A percentile compares a stretch with the other conserved stretches of the same genome.
These are phyloP conservation scores for Platorchestia sp. DNA, from an alignment of 1,140 invertebrate species.

Conservation along the genomic window DNA sequence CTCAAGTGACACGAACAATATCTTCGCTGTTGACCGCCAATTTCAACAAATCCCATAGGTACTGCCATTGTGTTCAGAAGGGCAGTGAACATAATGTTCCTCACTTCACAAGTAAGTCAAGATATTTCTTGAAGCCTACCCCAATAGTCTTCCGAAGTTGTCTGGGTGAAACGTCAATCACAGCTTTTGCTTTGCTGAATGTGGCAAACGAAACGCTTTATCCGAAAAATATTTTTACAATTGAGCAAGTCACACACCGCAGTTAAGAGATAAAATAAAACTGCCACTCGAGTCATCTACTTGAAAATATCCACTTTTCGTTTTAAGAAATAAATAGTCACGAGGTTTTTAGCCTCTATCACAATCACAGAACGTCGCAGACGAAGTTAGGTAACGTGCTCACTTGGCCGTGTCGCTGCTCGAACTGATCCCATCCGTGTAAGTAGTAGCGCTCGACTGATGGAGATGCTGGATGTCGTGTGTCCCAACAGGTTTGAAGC, in stretches of 20 bases:
- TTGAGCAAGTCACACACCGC: conserved; percentile 11
- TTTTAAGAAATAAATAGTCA: background rate
- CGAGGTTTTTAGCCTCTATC: background rate
- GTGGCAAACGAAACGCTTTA: conserved; percentile 15
- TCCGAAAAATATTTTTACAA: conserved; percentile 26
- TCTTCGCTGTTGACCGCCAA: background rate
- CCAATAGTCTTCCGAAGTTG: background rate
- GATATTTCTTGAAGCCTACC: background rate
- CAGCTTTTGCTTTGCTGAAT: background rate
- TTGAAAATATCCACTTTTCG: background rate
- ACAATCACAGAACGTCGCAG: background rate
- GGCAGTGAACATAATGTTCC: background rate
- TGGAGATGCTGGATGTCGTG: no score
- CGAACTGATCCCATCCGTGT: no score
- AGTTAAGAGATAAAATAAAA: conserved; percentile 8
- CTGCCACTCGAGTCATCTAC: conserved; percentile 18
- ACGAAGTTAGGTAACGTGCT: background rate
- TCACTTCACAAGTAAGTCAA: background rate
- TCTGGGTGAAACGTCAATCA: background rate
- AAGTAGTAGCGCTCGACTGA: no score
- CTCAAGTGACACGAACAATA: conserved; percentile 17
- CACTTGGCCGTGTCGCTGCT: background rate
- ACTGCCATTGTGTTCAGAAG: conserved; percentile 36
- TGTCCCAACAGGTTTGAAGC: background rate
- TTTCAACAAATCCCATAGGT: conserved; percentile 17